Conservation (phyloP, 2,888 invertebrate species). For the Agrotis ipsilon region DNA sequence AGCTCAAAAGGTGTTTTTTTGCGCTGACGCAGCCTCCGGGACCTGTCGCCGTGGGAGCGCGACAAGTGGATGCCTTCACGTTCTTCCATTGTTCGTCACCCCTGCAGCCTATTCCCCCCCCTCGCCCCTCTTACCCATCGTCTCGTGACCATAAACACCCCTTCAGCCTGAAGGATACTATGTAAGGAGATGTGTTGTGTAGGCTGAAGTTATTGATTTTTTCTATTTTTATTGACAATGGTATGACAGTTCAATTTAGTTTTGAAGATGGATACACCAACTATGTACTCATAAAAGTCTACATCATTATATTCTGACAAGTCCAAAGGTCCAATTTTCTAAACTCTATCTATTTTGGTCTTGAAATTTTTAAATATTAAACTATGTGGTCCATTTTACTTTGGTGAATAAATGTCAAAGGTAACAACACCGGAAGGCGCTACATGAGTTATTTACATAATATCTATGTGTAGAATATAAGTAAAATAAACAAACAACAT, state of each 20-base stretch:
- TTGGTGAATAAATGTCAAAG: neutral
- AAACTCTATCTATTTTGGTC: too few species aligned
- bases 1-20: slow-evolving; percentile 69
- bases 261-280: neutral
- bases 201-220: neutral
- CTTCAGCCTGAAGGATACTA: slow-evolving; percentile 36
- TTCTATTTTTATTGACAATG: neutral
- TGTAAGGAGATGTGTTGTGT: neutral
- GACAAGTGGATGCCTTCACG: slow-evolving; percentile 91
- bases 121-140: slow-evolving; percentile 49
- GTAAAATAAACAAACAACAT: slow-evolving; percentile 64
- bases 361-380: too few species aligned
- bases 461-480: slow-evolving; percentile 5
- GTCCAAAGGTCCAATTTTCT: too few species aligned
- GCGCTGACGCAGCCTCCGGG: slow-evolving; percentile 77
- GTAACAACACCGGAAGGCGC: neutral
- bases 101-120: slow-evolving; percentile 60
- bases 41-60: slow-evolving; percentile 84
- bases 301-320: neutral
- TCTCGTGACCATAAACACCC: slow-evolving; percentile 54
- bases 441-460: neutral
- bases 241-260: neutral
- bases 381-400: neutral
- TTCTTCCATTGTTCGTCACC: slow-evolving; percentile 84
- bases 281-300: neutral